Evolutionary conservation across 2,888 invertebrate species (phyloP).

Genomic region (Malthinus seriepunctatus): DNA sequence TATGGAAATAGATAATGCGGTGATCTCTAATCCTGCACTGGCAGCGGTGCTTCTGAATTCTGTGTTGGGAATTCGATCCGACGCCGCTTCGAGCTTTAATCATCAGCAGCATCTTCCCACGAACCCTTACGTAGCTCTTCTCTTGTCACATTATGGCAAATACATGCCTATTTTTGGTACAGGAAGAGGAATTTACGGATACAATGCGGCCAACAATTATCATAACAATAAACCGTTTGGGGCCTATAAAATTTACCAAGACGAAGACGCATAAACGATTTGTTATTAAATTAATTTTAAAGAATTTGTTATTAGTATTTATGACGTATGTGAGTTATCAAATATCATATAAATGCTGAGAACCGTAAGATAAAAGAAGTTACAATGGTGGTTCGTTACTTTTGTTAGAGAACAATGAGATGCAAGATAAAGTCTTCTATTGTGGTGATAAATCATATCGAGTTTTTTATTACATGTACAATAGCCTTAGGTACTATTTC

Average conservation of each 20-base stretch:
- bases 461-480: constrained; percentile 36
- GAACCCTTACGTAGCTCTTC: constrained; percentile 63
- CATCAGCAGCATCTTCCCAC: constrained; percentile 61
- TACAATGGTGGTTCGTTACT: constrained; percentile 35
- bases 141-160: constrained; percentile 66
- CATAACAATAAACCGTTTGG: constrained; percentile 70
- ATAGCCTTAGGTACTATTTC: constrained; percentile 27
- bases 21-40: constrained; percentile 43
- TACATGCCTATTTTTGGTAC: constrained; percentile 55
- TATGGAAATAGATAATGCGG: constrained; percentile 3
- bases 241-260: constrained; percentile 59
- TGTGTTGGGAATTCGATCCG: constrained; percentile 39
- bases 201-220: constrained; percentile 66
- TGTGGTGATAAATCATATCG: constrained; percentile 39
- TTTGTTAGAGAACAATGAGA: constrained; percentile 39
- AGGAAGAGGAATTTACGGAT: constrained; percentile 62
- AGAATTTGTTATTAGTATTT: not conserved
- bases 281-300: no score
- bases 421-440: constrained; percentile 38
- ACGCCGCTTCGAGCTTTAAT: constrained; percentile 54
- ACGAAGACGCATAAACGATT: constrained; percentile 32
- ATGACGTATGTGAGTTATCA: not conserved
- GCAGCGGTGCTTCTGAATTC: constrained; percentile 45
- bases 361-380: constrained; percentile 22
- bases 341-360: constrained; percentile 25